Conservation (phyloP, 30 jellyfish, hydroid and myxozoan genomes). For the Hydra vulgaris region DNA sequence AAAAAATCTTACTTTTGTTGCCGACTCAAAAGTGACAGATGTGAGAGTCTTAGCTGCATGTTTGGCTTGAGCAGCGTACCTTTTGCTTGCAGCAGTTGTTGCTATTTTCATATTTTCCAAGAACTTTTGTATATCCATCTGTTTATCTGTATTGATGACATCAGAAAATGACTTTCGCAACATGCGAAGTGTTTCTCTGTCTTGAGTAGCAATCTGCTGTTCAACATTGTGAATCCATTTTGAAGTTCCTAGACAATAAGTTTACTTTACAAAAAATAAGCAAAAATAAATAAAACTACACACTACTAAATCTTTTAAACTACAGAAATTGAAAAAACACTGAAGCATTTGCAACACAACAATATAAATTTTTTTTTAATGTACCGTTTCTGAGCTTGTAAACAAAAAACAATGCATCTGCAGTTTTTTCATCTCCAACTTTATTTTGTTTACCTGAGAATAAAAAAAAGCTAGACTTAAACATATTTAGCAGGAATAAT, state of each 20-base stretch:
- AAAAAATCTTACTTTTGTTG: neutral
- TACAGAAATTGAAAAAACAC: no score
- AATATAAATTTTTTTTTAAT: no score
- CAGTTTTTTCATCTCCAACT: neutral
- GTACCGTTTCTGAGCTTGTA: neutral
- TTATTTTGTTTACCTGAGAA: neutral
- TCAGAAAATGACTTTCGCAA: neutral
- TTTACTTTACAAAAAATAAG: no score
- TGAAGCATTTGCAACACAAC: neutral
- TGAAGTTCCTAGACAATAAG: neutral
- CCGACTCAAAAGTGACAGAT: neutral
- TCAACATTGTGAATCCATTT: neutral
- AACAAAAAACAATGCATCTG: neutral
- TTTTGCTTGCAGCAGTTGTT: neutral
- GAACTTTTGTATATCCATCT: neutral
- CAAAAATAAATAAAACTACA: no score
- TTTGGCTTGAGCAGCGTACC: neutral
- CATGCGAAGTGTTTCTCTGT: neutral
- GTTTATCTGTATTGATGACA: neutral
- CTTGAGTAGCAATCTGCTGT: neutral
- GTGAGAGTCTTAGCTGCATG: neutral
- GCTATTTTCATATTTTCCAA: neutral
- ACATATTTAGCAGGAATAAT: no score
- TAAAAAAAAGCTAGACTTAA: neutral
- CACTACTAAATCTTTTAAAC: no score